Conservation (phyloP, 2,888 invertebrate species). For the Mechanitis messenoides region DNA sequence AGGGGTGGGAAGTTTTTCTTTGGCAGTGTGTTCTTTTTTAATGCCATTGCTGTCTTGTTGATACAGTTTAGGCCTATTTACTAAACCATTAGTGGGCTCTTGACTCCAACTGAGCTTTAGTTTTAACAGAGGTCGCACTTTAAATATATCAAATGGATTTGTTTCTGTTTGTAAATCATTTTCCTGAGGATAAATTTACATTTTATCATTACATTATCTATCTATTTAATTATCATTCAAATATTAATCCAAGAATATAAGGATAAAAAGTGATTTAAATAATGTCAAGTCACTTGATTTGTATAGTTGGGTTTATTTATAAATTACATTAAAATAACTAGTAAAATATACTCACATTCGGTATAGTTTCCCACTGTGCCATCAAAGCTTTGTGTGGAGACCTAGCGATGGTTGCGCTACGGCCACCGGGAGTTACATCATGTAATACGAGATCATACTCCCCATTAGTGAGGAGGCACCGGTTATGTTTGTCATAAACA, state of each 20-base stretch:
- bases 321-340: too few relatives aligned
- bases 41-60: constrained; percentile 61
- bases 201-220: too few relatives aligned
- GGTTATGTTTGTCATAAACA: constrained; percentile 92
- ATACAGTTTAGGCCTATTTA: constrained; percentile 80
- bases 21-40: constrained; percentile 53
- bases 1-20: constrained; percentile 51
- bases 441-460: constrained; percentile 93
- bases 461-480: constrained; percentile 90
- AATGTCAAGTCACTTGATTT: too few relatives aligned
- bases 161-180: constrained; percentile 62
- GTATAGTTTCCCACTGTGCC: constrained; percentile 79
- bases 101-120: constrained; percentile 90
- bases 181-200: constrained; percentile 47
- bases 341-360: constrained; percentile 61
- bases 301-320: too few relatives aligned
- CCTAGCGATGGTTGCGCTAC: constrained; percentile 59
- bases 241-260: neutral
- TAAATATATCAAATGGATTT: constrained; percentile 84
- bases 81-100: constrained; percentile 80
- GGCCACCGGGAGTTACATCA: constrained; percentile 83
- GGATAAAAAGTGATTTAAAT: neutral
- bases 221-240: too few relatives aligned
- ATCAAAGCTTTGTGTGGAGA: constrained; percentile 71
- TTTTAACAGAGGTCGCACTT: constrained; percentile 88